phyloP scores from a whole-genome alignment of 2,113 vertebrate species.

The Tupaia chinensis region DNA sequence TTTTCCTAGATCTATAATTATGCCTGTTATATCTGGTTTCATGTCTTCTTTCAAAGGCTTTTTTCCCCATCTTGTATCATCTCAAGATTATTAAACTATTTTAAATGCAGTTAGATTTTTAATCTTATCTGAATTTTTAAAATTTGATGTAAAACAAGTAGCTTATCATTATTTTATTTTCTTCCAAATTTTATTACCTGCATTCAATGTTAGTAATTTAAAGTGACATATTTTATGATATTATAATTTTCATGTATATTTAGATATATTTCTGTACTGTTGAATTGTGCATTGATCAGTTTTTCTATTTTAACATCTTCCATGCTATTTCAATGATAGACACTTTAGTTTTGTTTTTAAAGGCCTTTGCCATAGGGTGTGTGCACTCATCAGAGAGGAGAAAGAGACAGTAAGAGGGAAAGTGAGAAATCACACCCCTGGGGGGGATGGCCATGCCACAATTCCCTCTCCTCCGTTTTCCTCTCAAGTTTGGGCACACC shows the following conservation, averaged over 20 bases:
- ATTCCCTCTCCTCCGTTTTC: too few species aligned
- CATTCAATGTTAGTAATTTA: constrained; percentile 5
- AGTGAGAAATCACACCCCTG: too few species aligned
- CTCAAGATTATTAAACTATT: constrained; percentile 26
- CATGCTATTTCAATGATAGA: not conserved
- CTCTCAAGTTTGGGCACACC: too few species aligned
- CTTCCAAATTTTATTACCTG: not conserved
- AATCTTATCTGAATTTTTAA: constrained; percentile 12
- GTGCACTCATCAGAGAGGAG: too few species aligned
- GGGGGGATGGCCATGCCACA: too few species aligned
- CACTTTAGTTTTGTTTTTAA: too few species aligned
- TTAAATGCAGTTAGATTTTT: constrained; percentile 49
- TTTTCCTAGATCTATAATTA: not conserved
- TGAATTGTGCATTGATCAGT: not conserved
- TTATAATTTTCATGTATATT: constrained; percentile 9
- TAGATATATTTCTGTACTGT: not conserved
- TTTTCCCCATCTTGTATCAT: constrained; percentile 18
- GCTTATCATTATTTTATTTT: constrained; percentile 56
- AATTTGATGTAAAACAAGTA: constrained; percentile 44
- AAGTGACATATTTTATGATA: constrained; percentile 36
- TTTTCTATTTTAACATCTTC: constrained; percentile 13
- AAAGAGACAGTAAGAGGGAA: too few species aligned
- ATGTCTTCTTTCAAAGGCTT: constrained; percentile 6
- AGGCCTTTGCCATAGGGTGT: too few species aligned
- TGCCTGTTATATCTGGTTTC: constrained; percentile 35